Evolutionary conservation across 2,797 vertebrate species (phyloP).

Genomic region (Hyperoplus immaculatus): DNA sequence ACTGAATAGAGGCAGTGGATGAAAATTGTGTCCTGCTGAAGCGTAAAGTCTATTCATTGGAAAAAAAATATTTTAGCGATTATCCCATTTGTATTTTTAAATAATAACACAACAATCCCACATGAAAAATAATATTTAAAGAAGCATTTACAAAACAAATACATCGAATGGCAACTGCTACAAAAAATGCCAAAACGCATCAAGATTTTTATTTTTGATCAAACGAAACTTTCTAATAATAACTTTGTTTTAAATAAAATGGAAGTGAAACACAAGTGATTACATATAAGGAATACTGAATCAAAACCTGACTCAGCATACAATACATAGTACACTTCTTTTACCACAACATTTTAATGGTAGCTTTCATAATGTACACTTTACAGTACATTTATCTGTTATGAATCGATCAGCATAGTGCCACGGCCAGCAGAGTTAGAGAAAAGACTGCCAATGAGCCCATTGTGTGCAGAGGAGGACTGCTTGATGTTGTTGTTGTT

Average conservation of each 20-base stretch:
- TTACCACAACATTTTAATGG: conserved; percentile 33
- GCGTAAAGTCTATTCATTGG: background rate
- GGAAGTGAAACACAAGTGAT: background rate
- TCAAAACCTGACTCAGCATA: background rate
- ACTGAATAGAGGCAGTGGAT: background rate
- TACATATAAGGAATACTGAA: conserved; percentile 8
- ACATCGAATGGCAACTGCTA: background rate
- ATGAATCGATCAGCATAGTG: conserved; percentile 42
- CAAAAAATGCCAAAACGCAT: background rate
- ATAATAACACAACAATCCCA: background rate
- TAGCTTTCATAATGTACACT: conserved; percentile 51
- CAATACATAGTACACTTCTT: conserved; percentile 45
- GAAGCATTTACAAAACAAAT: conserved; percentile 14
- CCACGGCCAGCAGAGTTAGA: conserved; percentile 51
- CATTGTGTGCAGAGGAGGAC: conserved; percentile 22
- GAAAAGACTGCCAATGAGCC: conserved; percentile 45
- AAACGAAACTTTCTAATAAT: background rate
- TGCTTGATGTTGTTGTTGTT: conserved; percentile 22
- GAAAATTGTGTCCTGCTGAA: background rate
- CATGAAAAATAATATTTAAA: conserved; percentile 1
- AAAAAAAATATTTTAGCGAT: conserved; percentile 10
- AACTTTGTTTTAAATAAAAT: conserved; percentile 35
- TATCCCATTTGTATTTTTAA: background rate
- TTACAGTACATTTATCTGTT: conserved; percentile 21
- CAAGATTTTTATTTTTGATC: background rate